Percentiles rank a stretch among this genome's conserved stretches.
Evolutionary conservation across 2,113 vertebrate genomes (phyloP).

Genomic region (Neodon shergylaensis): DNA sequence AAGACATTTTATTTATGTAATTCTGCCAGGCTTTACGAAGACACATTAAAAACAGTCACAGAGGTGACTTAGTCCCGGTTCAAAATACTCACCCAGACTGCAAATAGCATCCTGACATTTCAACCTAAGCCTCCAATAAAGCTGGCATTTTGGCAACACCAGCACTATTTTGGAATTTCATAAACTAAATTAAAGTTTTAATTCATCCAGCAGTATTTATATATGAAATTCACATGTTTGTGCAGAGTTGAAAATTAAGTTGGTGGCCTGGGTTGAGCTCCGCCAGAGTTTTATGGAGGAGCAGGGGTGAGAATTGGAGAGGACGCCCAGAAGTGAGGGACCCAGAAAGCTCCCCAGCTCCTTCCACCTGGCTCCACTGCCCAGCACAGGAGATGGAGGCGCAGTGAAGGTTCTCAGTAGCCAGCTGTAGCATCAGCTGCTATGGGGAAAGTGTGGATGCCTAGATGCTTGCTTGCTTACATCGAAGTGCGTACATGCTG

Average conservation of each 20-base stretch:
- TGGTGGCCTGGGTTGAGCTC: not conserved
- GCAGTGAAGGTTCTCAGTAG: not conserved
- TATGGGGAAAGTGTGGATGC: not conserved
- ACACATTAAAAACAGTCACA: conserved; percentile 55
- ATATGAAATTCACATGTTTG: not conserved
- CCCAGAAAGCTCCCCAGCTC: conserved; percentile 40
- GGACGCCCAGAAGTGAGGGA: not conserved
- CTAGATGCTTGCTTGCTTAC: not conserved
- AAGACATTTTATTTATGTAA: conserved; percentile 78
- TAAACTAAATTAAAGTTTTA: conserved; percentile 42
- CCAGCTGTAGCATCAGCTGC: conserved; percentile 69
- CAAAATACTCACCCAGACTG: conserved; percentile 20
- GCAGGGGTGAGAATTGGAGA: rapidly evolving
- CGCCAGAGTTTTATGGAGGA: not conserved
- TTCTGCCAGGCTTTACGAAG: conserved; percentile 71
- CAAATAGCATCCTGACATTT: conserved; percentile 66
- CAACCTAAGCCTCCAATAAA: conserved; percentile 18
- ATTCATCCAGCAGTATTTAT: conserved; percentile 45
- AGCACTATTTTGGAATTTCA: conserved; percentile 7
- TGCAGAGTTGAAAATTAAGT: not conserved
- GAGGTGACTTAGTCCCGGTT: conserved; percentile 56
- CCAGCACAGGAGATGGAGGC: not conserved
- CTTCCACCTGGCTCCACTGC: not conserved
- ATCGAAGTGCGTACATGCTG: conserved; percentile 47
- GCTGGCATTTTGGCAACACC: conserved; percentile 9